phyloP scores from a whole-genome alignment of 30 jellyfish, hydroid and myxozoan genomes.

The Rhopilema esculentum region DNA sequence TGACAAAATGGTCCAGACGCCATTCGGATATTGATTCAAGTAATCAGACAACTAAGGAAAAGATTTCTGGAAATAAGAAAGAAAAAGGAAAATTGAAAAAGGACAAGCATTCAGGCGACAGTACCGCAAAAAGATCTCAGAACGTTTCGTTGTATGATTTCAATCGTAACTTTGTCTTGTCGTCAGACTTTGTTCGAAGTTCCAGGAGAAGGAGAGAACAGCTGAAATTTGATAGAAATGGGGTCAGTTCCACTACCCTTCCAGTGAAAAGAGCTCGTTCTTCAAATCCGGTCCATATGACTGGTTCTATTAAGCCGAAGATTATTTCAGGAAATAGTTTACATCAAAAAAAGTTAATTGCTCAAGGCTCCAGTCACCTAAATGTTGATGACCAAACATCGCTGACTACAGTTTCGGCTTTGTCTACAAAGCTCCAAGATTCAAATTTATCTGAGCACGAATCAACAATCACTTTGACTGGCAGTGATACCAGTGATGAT shows the following conservation, averaged over 20 bases:
- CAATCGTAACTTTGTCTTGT: slow-evolving; percentile 2
- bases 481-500: slow-evolving; percentile 42
- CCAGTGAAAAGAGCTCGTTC: too few relatives aligned
- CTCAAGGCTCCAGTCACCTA: not conserved
- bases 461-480: slow-evolving; percentile 31
- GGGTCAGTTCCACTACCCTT: not conserved
- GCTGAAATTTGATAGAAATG: slow-evolving; percentile 3
- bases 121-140: not conserved
- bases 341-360: not conserved
- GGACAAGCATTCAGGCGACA: not conserved
- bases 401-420: slow-evolving; percentile 55
- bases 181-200: slow-evolving; percentile 8
- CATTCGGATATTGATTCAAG: slow-evolving; percentile 5
- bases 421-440: not conserved
- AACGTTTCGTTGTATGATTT: slow-evolving; percentile 15
- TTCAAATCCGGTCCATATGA: not conserved
- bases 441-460: slow-evolving; percentile 1
- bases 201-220: not conserved
- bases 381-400: slow-evolving; percentile 45
- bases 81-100: not conserved
- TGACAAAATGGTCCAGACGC: slow-evolving; percentile 53
- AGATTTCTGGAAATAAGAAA: not conserved
- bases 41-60: not conserved
- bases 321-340: not conserved
- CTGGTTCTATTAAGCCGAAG: not conserved